phyloP scores from a whole-genome alignment of 2,113 vertebrate genomes.

The Forbesichthys agassizii region DNA sequence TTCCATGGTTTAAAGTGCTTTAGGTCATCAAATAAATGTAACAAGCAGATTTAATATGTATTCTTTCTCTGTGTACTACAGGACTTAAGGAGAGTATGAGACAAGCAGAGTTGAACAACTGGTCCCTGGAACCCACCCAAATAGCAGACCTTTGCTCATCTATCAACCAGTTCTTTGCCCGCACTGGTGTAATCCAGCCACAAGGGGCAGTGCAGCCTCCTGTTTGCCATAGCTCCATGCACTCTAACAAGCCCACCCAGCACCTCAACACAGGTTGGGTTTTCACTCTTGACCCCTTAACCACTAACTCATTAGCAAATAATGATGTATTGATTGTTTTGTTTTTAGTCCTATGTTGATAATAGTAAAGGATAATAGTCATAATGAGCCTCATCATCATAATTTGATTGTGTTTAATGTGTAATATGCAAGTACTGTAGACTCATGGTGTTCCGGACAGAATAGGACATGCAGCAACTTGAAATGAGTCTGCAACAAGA shows the following conservation, averaged over 20 bases:
- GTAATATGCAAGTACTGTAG: background rate
- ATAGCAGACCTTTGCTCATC: conserved; percentile 92
- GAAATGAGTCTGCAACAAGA: no score
- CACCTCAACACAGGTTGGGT: conserved; percentile 85
- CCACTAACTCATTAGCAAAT: background rate
- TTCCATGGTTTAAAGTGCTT: no score
- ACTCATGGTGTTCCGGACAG: no score
- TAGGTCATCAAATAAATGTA: no score
- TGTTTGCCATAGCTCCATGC: conserved; percentile 87
- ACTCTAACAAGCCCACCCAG: conserved; percentile 85
- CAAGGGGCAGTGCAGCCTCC: conserved; percentile 84
- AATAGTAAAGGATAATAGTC: no score
- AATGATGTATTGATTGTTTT: background rate
- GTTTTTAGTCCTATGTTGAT: background rate
- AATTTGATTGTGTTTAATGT: background rate
- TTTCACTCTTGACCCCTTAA: background rate
- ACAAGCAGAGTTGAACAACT: conserved; percentile 92
- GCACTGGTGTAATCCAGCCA: conserved; percentile 89
- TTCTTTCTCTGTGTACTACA: conserved; percentile 35
- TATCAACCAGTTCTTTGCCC: conserved; percentile 91
- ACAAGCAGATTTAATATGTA: no score
- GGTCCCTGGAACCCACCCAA: conserved; percentile 90
- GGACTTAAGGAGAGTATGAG: conserved; percentile 93
- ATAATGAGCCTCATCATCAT: background rate
- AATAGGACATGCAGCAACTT: no score